Percentiles rank a stretch among this genome's conserved stretches.
Conservation (phyloP, 2,113 vertebrate species). For the Anguilla japonica region DNA sequence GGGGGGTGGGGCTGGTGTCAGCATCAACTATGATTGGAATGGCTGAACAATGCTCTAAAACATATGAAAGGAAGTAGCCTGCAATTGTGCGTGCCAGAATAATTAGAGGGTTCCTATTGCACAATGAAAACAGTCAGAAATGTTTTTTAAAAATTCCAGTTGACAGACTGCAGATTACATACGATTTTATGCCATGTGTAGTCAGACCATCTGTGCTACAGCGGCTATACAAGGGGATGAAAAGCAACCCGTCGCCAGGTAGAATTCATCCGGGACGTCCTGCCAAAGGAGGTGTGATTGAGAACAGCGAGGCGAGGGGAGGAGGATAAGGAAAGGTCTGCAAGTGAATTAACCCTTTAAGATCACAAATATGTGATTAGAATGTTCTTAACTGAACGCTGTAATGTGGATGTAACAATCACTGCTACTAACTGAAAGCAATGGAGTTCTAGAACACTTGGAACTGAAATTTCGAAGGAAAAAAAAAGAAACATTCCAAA, state of each 20-base stretch:
- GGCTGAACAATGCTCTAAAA: not conserved
- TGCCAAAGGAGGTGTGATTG: not conserved
- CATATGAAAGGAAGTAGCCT: slow-evolving; percentile 13
- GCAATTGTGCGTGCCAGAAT: slow-evolving; percentile 6
- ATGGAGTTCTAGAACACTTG: no score
- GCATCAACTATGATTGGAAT: not conserved
- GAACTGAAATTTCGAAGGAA: no score
- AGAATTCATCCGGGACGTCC: not conserved
- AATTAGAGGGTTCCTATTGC: slow-evolving; percentile 7
- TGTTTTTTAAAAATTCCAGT: not conserved
- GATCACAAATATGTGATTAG: no score
- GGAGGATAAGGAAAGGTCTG: no score
- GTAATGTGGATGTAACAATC: no score
- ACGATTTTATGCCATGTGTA: not conserved
- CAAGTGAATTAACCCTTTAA: no score
- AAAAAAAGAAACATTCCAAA: no score
- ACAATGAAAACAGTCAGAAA: slow-evolving; percentile 25
- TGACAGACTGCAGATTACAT: not conserved
- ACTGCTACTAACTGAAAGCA: no score
- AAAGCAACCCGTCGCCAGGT: no score
- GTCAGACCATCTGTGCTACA: not conserved
- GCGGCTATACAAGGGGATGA: not conserved
- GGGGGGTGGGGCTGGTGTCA: not conserved
- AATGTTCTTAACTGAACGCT: no score
- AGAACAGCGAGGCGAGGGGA: not conserved